Conservation (phyloP, 1,140 invertebrate species). For the Colletes gigas region DNA sequence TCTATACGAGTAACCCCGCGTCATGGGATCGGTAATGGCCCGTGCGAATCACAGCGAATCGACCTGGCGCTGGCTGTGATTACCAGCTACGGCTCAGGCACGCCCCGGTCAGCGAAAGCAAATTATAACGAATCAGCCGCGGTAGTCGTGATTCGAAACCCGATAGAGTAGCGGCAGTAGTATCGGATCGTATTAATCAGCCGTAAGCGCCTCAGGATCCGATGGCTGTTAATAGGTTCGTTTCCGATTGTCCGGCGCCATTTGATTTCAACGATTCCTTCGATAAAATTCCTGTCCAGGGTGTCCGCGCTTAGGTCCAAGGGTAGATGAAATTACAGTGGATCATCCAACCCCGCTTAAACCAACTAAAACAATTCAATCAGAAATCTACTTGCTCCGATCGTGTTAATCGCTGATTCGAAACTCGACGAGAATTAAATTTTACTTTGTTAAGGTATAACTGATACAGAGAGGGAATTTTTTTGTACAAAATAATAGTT, state of each 20-base stretch:
- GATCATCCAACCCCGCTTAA: too few species aligned
- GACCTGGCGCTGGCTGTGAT: constrained; percentile 10
- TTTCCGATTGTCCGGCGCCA: neutral
- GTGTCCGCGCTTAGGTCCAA: too few species aligned
- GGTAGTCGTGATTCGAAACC: neutral
- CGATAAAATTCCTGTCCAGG: neutral
- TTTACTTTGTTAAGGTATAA: too few species aligned
- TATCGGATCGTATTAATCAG: constrained; percentile 40
- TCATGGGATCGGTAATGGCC: constrained; percentile 35
- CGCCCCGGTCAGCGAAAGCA: constrained; percentile 14
- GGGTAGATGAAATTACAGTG: too few species aligned
- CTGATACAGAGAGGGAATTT: too few species aligned
- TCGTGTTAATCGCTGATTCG: too few species aligned
- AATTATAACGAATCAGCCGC: constrained; percentile 45
- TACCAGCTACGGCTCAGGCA: neutral
- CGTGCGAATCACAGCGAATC: constrained; percentile 35
- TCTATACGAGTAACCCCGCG: constrained; percentile 37
- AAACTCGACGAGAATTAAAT: too few species aligned
- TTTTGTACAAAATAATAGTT: too few species aligned
- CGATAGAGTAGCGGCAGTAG: neutral
- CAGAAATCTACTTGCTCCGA: too few species aligned
- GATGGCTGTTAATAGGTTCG: constrained; percentile 34
- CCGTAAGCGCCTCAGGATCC: constrained; percentile 25
- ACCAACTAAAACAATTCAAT: too few species aligned
- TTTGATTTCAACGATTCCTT: constrained; percentile 5